Evolutionary conservation across 2,113 vertebrate genomes (phyloP).

Genomic region (Salvelinus fontinalis): DNA sequence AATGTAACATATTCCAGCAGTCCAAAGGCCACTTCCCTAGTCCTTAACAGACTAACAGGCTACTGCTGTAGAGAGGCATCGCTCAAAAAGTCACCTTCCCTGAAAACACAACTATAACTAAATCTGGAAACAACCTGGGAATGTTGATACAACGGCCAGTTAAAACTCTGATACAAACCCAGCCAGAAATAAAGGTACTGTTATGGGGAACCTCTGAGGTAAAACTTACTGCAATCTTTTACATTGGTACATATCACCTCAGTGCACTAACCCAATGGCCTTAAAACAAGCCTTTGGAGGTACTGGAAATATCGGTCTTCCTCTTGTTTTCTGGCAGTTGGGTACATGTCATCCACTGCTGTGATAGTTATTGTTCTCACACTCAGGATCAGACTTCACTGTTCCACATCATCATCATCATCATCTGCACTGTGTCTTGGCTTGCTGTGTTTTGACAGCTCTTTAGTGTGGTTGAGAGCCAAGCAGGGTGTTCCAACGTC

Average conservation of each 20-base stretch:
- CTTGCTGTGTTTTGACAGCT: slow-evolving; percentile 22
- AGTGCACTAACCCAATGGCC: background rate
- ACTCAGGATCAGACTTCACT: background rate
- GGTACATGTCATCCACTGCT: slow-evolving; percentile 12
- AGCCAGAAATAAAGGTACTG: no score
- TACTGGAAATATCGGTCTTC: background rate
- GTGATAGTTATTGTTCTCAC: slow-evolving; percentile 4
- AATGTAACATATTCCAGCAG: slow-evolving; percentile 42
- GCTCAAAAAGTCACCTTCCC: slow-evolving; percentile 3
- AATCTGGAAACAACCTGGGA: background rate
- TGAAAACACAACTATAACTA: background rate
- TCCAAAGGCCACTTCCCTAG: slow-evolving; percentile 50
- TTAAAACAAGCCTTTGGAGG: background rate
- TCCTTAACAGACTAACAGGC: slow-evolving; percentile 23
- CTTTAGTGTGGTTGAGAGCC: slow-evolving; percentile 1
- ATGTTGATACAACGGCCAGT: no score
- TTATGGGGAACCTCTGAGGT: no score
- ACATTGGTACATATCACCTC: no score
- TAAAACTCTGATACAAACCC: no score
- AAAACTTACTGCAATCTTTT: no score
- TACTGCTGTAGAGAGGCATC: slow-evolving; percentile 15
- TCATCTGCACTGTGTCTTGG: background rate
- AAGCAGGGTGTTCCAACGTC: slow-evolving; percentile 1
- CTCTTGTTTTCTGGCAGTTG: slow-evolving; percentile 3
- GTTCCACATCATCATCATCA: background rate